phyloP scores from a whole-genome alignment of 2,888 invertebrate genomes.

The Drosophila neoperkinsi region DNA sequence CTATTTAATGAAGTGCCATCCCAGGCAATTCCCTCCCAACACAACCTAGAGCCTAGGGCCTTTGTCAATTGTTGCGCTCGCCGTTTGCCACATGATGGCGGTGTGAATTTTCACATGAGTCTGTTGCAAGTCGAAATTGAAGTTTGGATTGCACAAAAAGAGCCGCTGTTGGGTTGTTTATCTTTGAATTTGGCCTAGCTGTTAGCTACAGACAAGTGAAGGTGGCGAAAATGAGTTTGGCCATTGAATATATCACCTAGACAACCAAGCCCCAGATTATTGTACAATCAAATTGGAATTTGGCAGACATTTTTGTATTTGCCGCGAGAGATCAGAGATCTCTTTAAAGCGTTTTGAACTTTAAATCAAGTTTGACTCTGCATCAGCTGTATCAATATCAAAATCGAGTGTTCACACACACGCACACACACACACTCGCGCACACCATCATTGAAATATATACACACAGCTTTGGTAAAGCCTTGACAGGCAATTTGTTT shows the following conservation, averaged over 20 bases:
- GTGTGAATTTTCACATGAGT: conserved; percentile 78
- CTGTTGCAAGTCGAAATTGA: conserved; percentile 33
- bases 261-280: neutral
- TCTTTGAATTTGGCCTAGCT: conserved; percentile 35
- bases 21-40: conserved; percentile 39
- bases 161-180: conserved; percentile 42
- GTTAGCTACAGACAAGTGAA: conserved; percentile 3
- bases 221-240: conserved; percentile 29
- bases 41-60: conserved; percentile 35
- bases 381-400: conserved; percentile 45
- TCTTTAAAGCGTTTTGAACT: neutral
- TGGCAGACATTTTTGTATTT: neutral
- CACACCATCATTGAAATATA: conserved; percentile 8
- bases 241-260: conserved; percentile 22
- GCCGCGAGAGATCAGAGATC: neutral
- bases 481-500: conserved; percentile 63
- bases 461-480: conserved; percentile 14
- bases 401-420: conserved; percentile 1
- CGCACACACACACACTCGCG: neutral
- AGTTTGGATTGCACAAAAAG: conserved; percentile 31
- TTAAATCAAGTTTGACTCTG: conserved; percentile 6
- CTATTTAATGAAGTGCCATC: conserved; percentile 79
- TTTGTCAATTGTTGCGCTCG: conserved; percentile 29
- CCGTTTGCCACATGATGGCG: conserved; percentile 36
- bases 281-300: neutral